A percentile compares a stretch with the other conserved stretches of the same genome.
Conservation (phyloP, 2,113 vertebrate genomes). For the Macheiramphus alcinus region DNA sequence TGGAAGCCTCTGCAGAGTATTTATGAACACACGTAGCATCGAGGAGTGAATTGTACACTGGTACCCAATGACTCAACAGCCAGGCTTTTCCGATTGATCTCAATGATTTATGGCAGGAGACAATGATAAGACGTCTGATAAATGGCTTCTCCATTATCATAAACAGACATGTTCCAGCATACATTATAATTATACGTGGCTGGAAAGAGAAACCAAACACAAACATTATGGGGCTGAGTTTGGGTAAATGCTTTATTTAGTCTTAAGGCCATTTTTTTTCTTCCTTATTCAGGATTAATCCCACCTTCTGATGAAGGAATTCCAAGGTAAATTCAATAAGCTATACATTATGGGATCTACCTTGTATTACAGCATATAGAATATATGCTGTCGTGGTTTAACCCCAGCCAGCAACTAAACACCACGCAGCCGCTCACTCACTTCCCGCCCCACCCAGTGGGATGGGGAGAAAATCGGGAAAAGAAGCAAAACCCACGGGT, state of each 20-base stretch:
- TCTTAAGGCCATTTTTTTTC: background rate
- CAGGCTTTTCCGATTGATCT: background rate
- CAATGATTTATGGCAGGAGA: background rate
- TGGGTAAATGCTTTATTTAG: background rate
- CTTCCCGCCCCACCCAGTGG: no score
- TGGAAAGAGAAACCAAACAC: background rate
- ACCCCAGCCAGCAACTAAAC: no score
- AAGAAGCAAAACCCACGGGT: no score
- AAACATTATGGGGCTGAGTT: background rate
- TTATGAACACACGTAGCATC: background rate
- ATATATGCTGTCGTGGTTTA: no score
- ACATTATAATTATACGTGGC: background rate
- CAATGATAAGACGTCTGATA: background rate
- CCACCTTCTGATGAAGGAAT: background rate
- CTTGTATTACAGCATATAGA: background rate
- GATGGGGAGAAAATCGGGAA: no score
- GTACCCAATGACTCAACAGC: background rate
- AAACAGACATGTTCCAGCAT: background rate
- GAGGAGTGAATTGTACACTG: background rate
- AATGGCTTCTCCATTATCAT: background rate
- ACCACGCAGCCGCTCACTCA: no score
- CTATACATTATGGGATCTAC: background rate
- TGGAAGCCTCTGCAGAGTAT: background rate
- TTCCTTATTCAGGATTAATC: background rate
- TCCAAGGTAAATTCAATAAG: background rate